Conservation (phyloP, 1,140 invertebrate species). For the Drosophila elegans region DNA sequence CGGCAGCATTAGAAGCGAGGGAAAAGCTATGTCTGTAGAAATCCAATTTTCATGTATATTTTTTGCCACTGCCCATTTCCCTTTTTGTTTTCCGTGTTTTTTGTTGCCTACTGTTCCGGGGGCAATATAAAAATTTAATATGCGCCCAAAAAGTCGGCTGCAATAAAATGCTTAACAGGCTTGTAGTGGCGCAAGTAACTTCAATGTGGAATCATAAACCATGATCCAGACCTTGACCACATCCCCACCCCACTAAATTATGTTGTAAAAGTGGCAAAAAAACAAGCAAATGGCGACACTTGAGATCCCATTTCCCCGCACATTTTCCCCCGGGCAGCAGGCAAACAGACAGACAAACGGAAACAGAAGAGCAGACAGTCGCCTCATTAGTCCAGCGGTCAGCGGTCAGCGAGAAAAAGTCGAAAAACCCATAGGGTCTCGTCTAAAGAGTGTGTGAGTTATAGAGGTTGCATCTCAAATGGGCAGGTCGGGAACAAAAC, state of each 20-base stretch:
- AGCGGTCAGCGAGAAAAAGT: not conserved
- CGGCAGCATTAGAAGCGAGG: conserved; percentile 1
- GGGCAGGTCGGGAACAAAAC: not conserved
- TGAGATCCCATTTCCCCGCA: conserved; percentile 31
- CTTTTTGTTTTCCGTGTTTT: conserved; percentile 1
- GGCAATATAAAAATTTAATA: conserved; percentile 77
- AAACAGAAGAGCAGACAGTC: conserved; percentile 18
- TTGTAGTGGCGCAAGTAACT: conserved; percentile 33
- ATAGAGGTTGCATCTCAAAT: not conserved
- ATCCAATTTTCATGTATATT: conserved; percentile 65
- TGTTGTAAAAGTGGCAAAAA: conserved; percentile 68
- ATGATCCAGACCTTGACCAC: conserved; percentile 8
- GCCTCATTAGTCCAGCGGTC: conserved; percentile 54
- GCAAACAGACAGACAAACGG: conserved; percentile 3
- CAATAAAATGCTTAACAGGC: conserved; percentile 59
- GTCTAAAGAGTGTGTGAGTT: not conserved
- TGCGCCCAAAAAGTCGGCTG: conserved; percentile 60
- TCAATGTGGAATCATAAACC: conserved; percentile 64
- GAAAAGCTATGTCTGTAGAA: conserved; percentile 15
- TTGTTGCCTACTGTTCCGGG: conserved; percentile 27
- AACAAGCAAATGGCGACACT: conserved; percentile 46
- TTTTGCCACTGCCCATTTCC: conserved; percentile 8
- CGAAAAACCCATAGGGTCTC: not conserved
- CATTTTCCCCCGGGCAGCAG: not conserved
- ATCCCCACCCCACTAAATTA: conserved; percentile 54